phyloP scores from a whole-genome alignment of 2,888 invertebrate species.

The Mayetiola destructor region DNA sequence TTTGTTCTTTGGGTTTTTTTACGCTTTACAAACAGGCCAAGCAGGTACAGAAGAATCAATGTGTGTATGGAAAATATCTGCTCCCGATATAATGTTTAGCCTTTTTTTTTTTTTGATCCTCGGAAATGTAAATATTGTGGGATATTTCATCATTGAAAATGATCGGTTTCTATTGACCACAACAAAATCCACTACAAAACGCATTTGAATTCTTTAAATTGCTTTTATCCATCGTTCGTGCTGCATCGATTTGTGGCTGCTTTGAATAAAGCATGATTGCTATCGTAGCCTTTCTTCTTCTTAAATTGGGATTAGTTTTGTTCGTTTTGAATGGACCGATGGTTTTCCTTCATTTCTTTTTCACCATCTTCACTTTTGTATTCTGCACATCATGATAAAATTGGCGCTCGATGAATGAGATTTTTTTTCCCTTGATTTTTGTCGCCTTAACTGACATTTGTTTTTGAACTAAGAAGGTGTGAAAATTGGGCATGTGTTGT shows the following conservation, averaged over 20 bases:
- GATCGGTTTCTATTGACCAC: constrained; percentile 10
- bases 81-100: not conserved
- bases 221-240: not conserved
- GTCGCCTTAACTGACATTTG: not conserved
- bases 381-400: not conserved
- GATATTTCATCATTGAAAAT: constrained; percentile 9
- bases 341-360: not conserved
- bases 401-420: constrained; percentile 7
- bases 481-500: no score
- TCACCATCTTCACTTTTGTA: not conserved
- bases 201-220: not conserved
- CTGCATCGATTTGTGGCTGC: not conserved
- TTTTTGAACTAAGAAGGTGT: constrained; percentile 3
- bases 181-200: not conserved
- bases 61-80: not conserved
- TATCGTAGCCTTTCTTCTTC: not conserved
- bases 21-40: not conserved
- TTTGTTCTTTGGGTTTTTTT: not conserved
- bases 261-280: not conserved
- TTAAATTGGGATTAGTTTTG: constrained; percentile 8
- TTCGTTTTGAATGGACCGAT: not conserved
- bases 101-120: not conserved
- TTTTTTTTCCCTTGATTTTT: constrained; percentile 8
- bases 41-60: not conserved
- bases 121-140: not conserved